phyloP scores from a whole-genome alignment of 2,113 vertebrate species.

The Lepidothrix coronata region DNA sequence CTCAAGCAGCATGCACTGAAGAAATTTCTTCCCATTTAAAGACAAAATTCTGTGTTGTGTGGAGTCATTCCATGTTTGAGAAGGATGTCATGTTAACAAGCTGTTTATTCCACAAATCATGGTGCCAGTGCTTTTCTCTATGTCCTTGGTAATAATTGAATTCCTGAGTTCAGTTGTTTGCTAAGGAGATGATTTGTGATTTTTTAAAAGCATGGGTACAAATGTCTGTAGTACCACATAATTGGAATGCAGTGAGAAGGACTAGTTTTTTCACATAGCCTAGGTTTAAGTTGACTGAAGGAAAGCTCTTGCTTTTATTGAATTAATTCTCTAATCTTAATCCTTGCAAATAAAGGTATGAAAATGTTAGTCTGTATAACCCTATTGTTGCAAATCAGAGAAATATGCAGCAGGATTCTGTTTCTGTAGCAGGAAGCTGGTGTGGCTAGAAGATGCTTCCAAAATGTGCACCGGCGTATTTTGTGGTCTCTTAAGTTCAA shows the following conservation, averaged over 20 bases:
- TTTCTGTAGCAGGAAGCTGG: not conserved
- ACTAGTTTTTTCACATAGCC: not conserved
- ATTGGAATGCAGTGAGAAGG: not conserved
- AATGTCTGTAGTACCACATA: not conserved
- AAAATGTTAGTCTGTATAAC: not conserved
- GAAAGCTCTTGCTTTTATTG: not conserved
- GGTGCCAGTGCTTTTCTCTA: not conserved
- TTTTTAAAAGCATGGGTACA: not conserved
- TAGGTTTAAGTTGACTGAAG: not conserved
- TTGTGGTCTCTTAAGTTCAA: not conserved
- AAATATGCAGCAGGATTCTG: not conserved
- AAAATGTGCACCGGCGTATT: accelerated
- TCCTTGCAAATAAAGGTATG: not conserved
- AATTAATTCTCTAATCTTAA: not conserved
- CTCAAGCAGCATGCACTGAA: not conserved
- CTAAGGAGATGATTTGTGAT: not conserved
- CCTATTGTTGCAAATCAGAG: not conserved
- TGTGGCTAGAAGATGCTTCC: not conserved
- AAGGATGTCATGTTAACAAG: not conserved
- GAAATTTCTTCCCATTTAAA: not conserved
- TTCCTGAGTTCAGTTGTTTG: not conserved
- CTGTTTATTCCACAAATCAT: not conserved
- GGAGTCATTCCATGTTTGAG: not conserved
- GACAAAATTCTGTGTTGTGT: not conserved
- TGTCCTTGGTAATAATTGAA: not conserved